Base-by-base conservation (phyloP, 2,888 invertebrate species). In the Ectropis crepuscularia region DNA sequence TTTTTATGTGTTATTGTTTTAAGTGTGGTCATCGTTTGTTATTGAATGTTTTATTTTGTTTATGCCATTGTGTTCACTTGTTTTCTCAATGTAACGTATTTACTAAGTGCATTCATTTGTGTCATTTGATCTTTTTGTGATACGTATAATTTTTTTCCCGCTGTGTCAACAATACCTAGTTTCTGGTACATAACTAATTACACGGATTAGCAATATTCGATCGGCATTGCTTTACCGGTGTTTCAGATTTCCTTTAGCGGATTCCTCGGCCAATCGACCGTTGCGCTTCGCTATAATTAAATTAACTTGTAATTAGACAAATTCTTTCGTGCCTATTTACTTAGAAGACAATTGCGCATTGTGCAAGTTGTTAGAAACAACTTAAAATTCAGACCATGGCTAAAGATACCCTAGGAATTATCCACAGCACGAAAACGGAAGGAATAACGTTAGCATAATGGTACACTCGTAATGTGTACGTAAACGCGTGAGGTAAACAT, bases 401-500 rank as follows among this genome's bases (percentile, higher is more conserved):
- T 41, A 61, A 45, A 37, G 28, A 9, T 45, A 59, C 46, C 63
- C 16, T 55, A 57, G 55, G 53, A 43, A 53, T 51, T 53, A 61
- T 43, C 37, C 48, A 48, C 50, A 57, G 49, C 60, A 60, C 58
- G 51, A 61, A 57, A 59, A 58, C 62, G 54, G 67, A 64, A 59
- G 46, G 64, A 62, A 53, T 64, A 49, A 61, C 57, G 6, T 63
- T 65, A 57, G 60, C 71, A 62, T 69, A 69, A 51, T 48, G 61
- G 65, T 61, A 62, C 48, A 45, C 69, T 63, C 63, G 64, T 57
- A 59, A 70, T 69, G 68, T 28, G 39, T 69, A 70, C 74, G 65
- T 71, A 72, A 78, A 73, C 69, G 63, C 61, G 68, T 67, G 65
- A 60, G 59, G 64, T 62, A 61, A 73, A 67, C 70, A 73, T 72